Evolutionary conservation across 2,888 invertebrate species (phyloP), one percentile per base, ranked within the genome.

Genomic region (Epirrita christyi): DNA sequence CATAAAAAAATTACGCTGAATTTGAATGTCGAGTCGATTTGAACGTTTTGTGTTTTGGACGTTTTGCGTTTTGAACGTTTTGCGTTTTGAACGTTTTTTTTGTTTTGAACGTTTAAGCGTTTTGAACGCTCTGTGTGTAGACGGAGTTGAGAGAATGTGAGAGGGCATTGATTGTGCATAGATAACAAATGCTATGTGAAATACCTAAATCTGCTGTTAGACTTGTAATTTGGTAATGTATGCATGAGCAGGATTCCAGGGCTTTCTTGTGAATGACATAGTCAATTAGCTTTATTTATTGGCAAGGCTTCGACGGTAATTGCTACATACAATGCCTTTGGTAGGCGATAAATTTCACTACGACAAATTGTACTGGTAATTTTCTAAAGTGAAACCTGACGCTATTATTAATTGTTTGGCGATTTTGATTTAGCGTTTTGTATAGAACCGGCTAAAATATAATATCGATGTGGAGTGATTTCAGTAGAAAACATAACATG

Each of bases 241-340:
- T 63, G 55, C 65, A 67, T 63, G 60, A 54, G 59, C 62, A 50
- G 62, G 74, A 77, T 74, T 67, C 66, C 57, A 61, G 48, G 70
- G 80, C 70, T 70, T 80, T 81, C 65, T 64, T 64, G 70, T 63
- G 79, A 82, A 72, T 64, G 80, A 81, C 81, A 75, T 72, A 76
- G 75, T 77, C 82, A 85, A 85, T 85, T 85, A 83, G 60, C 70
- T 71, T 77, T 85, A 84, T 85, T 83, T 85, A 84, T 83, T 78
- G 71, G 66, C 58, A 66, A 57, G 70, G 66, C 70, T 58, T 64
- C 63, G 54, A 62, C 63, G 64, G 68, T 69, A 68, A 72, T 73
- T 71, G 63, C 66, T 58, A 57, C 53, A 63, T 58, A 59, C 61
- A 61, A 63, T 55, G 60, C 63, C 59, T 66, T 56, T 32, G 49